Percentiles rank a stretch among this genome's conserved stretches.
Conservation (phyloP, 2,797 vertebrate species). For the Notoglanidium macrostoma region DNA sequence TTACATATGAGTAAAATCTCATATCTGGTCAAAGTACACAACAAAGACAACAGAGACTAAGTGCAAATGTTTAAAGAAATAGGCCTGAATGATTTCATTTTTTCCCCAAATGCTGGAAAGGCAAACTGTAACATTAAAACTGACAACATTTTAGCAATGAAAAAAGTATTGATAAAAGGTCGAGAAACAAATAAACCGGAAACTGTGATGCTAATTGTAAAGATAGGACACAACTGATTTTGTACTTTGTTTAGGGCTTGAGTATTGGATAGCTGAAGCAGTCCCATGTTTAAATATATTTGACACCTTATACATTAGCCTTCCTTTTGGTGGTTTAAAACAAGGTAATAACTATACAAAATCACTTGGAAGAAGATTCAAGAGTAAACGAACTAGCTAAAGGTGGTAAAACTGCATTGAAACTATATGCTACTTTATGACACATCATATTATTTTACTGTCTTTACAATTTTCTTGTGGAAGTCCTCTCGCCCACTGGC, state of each 20-base stretch:
- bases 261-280: neutral
- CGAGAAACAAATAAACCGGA: too few species aligned
- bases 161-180: too few species aligned
- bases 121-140: neutral
- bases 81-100: too few species aligned
- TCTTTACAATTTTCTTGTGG: neutral
- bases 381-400: neutral
- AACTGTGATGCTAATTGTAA: neutral
- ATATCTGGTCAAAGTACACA: neutral
- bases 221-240: neutral
- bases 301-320: neutral
- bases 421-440: conserved; percentile 4
- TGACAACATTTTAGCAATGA: neutral
- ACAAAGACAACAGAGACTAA: neutral
- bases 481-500: conserved; percentile 23
- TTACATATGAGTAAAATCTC: neutral
- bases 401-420: neutral
- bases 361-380: neutral
- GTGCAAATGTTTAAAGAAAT: too few species aligned
- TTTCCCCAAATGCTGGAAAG: neutral
- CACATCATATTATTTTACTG: neutral
- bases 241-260: neutral
- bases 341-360: neutral
- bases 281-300: neutral
- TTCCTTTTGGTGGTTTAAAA: neutral